phyloP scores from a whole-genome alignment of 1,140 invertebrate genomes.

The Medauroidea extradentata region DNA sequence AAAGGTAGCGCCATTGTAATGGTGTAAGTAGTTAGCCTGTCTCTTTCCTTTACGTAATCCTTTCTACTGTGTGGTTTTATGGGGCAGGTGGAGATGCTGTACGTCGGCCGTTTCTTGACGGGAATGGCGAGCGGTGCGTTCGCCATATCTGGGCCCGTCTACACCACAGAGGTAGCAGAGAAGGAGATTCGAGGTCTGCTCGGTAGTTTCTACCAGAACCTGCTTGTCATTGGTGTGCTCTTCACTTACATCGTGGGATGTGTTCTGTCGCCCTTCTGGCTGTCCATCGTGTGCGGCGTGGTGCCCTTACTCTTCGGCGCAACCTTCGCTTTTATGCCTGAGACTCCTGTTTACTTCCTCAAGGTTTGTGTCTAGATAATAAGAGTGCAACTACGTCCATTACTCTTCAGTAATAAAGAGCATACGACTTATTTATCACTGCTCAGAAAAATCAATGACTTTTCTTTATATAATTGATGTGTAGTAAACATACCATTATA shows the following conservation, averaged over 20 bases:
- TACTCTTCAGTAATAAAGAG: no score
- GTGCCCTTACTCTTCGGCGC: conserved; percentile 61
- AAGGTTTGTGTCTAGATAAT: no score
- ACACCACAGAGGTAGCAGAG: conserved; percentile 82
- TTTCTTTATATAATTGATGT: no score
- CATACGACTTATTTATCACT: no score
- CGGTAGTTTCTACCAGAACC: conserved; percentile 78
- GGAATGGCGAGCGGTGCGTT: conserved; percentile 71
- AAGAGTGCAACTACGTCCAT: no score
- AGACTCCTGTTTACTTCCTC: conserved; percentile 70
- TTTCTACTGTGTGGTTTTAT: not conserved
- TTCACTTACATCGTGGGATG: conserved; percentile 63
- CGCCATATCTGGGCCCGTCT: conserved; percentile 77
- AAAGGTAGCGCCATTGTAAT: no score
- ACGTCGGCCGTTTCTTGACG: conserved; percentile 68
- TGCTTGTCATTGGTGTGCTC: conserved; percentile 76
- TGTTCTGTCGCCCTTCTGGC: conserved; percentile 53
- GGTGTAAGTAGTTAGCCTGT: no score
- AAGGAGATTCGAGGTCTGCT: conserved; percentile 70
- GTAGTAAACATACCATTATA: no score
- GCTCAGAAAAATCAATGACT: no score
- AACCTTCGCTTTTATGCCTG: conserved; percentile 70
- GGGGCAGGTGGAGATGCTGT: conserved; percentile 48
- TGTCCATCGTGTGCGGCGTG: conserved; percentile 62
- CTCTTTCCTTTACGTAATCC: no score